Conservation (phyloP, 2,888 invertebrate species). For the Mythimna vitellina region DNA sequence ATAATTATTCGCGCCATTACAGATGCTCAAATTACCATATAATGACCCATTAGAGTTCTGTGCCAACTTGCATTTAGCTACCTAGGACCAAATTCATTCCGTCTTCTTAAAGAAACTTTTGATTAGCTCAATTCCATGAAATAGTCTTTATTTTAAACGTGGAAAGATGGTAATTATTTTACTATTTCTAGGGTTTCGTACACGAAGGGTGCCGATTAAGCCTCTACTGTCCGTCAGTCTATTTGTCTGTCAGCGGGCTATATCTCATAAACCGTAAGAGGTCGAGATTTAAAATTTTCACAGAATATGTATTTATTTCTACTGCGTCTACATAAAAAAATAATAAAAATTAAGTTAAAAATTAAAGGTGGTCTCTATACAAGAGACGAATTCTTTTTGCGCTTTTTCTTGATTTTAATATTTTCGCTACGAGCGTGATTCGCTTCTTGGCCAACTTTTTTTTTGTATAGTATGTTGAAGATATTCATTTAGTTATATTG, state of each 20-base stretch:
- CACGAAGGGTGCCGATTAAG: background rate
- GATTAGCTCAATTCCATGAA: conserved; percentile 7
- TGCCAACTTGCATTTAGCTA: conserved; percentile 28
- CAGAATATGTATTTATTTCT: too few species aligned
- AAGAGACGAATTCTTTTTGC: too few species aligned
- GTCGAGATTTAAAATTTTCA: background rate
- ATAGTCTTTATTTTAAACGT: background rate
- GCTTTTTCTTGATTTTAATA: too few species aligned
- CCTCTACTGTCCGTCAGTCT: too few species aligned
- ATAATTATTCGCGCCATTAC: conserved; percentile 46
- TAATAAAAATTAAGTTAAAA: background rate
- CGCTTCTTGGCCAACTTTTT: too few species aligned
- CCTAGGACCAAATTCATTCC: conserved; percentile 23
- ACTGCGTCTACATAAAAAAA: background rate
- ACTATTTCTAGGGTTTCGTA: background rate
- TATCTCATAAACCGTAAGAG: background rate
- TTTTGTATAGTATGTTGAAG: too few species aligned
- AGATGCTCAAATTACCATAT: conserved; percentile 46
- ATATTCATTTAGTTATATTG: too few species aligned
- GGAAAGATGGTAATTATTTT: background rate
- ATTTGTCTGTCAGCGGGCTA: background rate
- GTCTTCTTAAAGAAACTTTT: conserved; percentile 18
- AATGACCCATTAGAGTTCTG: conserved; percentile 39
- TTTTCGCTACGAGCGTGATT: too few species aligned
- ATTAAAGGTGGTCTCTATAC: too few species aligned